Evolutionary conservation across 2,888 invertebrate genomes (phyloP).

Genomic region (Chironomus tentans): DNA sequence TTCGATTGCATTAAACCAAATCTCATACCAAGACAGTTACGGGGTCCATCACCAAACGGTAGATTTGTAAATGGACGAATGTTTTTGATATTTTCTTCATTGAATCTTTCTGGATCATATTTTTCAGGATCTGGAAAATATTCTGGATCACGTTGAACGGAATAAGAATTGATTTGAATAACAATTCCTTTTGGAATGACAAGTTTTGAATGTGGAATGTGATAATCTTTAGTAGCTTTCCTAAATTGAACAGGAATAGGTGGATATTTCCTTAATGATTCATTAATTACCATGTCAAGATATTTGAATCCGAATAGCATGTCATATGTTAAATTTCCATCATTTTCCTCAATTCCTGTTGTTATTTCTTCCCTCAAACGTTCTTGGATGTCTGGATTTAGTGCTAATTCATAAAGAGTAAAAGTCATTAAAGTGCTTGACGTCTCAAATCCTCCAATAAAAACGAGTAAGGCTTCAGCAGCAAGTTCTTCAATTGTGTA

Average conservation of each 20-base stretch:
- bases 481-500: constrained; percentile 41
- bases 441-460: constrained; percentile 41
- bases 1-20: constrained; percentile 38
- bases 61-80: constrained; percentile 35
- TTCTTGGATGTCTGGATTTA: constrained; percentile 36
- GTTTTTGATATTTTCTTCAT: constrained; percentile 37
- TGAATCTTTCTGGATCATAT: constrained; percentile 40
- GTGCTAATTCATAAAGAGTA: constrained; percentile 38
- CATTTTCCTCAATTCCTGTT: constrained; percentile 33
- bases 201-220: constrained; percentile 39
- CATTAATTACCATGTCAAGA: constrained; percentile 40
- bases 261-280: constrained; percentile 43
- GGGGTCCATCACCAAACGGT: constrained; percentile 34
- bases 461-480: constrained; percentile 45
- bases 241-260: constrained; percentile 44
- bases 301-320: constrained; percentile 40
- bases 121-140: constrained; percentile 40
- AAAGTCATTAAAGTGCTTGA: constrained; percentile 38
- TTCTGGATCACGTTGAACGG: constrained; percentile 39
- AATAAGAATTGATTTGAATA: constrained; percentile 32
- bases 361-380: constrained; percentile 41
- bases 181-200: constrained; percentile 42
- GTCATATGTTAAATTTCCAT: constrained; percentile 37
- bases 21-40: constrained; percentile 34
- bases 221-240: constrained; percentile 43